phyloP scores from a whole-genome alignment of 2,113 vertebrate species.

The Leucopsar rothschildi region DNA sequence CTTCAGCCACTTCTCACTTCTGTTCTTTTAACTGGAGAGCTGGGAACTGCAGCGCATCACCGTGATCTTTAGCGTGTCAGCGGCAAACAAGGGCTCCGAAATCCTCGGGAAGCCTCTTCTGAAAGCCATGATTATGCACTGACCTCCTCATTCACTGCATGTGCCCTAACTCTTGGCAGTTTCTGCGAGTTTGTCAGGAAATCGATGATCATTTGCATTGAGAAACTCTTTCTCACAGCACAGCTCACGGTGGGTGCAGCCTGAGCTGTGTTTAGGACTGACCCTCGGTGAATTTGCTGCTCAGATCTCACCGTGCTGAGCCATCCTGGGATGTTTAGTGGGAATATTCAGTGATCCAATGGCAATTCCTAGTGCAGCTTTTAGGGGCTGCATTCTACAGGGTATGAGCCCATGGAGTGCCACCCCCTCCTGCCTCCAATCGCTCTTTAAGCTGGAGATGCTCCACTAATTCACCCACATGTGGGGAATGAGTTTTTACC shows the following conservation, averaged over 20 bases:
- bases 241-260: not conserved
- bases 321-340: not conserved
- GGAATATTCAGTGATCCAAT: not conserved
- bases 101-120: conserved; percentile 5
- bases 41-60: not conserved
- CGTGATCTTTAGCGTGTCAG: conserved; percentile 4
- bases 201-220: conserved; percentile 12
- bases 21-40: not conserved
- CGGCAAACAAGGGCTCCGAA: not conserved
- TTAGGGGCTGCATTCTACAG: not conserved
- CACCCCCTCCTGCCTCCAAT: not conserved
- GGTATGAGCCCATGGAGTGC: fast-evolving
- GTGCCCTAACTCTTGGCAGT: not conserved
- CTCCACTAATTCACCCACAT: not conserved
- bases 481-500: not conserved
- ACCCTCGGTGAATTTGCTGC: not conserved
- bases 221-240: not conserved
- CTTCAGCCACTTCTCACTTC: not conserved
- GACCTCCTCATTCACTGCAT: conserved; percentile 20
- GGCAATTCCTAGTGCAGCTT: not conserved
- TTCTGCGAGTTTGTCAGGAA: conserved; percentile 3
- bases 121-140: not conserved
- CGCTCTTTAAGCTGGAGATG: not conserved
- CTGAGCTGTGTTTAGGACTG: not conserved
- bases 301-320: not conserved